phyloP scores from a whole-genome alignment of 2,113 vertebrate species.

The Abramis brama region DNA sequence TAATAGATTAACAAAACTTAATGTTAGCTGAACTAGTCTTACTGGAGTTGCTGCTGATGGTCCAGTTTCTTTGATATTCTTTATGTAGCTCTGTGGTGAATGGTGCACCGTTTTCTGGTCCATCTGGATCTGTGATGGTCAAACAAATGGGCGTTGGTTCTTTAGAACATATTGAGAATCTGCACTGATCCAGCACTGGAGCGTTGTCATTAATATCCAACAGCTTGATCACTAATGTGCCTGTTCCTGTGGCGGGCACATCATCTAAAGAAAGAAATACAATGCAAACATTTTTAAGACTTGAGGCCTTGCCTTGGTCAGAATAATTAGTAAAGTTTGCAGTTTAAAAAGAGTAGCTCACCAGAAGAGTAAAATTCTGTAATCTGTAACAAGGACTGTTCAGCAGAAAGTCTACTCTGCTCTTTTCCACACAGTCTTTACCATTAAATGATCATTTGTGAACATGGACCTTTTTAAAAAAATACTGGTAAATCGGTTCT shows the following conservation, averaged over 20 bases:
- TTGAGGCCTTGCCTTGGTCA: no score
- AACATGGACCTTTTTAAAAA: no score
- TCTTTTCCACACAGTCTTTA: no score
- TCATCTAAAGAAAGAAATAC: neutral
- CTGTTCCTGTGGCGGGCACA: conserved; percentile 71
- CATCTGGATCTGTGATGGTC: conserved; percentile 61
- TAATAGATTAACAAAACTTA: neutral
- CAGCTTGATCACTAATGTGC: conserved; percentile 68
- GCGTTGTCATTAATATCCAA: conserved; percentile 74
- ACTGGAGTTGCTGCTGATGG: conserved; percentile 59
- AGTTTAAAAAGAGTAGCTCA: no score
- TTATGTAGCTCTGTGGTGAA: conserved; percentile 61
- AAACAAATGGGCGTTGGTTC: conserved; percentile 56
- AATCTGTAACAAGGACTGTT: no score
- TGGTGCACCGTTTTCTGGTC: conserved; percentile 57
- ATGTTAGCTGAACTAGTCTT: neutral
- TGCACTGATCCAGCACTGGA: conserved; percentile 55
- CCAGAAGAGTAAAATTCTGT: no score
- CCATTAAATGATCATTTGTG: no score
- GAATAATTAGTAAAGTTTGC: no score
- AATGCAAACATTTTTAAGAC: no score
- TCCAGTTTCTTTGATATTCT: conserved; percentile 61
- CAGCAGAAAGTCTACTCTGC: no score
- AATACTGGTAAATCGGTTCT: no score
- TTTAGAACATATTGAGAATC: conserved; percentile 23